These are phyloP conservation scores for Apodemia duryi DNA, from an alignment of 2,888 invertebrate species.

Conservation along the genomic window DNA sequence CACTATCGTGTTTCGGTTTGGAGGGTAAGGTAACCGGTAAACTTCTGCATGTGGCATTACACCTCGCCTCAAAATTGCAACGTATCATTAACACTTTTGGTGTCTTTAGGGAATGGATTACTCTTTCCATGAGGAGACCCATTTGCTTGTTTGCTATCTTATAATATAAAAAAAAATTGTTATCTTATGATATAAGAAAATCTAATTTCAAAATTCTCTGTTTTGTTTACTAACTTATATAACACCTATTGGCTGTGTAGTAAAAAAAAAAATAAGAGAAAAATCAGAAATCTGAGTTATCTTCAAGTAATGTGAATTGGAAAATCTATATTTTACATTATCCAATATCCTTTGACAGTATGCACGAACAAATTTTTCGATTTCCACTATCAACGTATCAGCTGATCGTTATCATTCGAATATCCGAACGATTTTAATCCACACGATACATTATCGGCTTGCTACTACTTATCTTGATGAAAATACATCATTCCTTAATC, in stretches of 20 bases:
- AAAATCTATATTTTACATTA: background rate
- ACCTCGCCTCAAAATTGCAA: no score
- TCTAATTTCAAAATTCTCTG: background rate
- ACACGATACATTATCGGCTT: constrained; percentile 43
- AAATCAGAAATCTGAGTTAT: background rate
- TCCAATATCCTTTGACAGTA: background rate
- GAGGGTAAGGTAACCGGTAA: no score
- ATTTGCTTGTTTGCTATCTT: no score
- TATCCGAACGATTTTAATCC: constrained; percentile 60
- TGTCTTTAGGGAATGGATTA: no score
- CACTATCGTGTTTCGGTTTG: no score
- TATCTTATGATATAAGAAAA: no score
- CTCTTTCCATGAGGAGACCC: no score
- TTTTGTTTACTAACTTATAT: background rate
- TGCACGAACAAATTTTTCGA: background rate
- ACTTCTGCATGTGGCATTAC: no score
- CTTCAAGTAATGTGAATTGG: background rate
- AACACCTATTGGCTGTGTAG: background rate
- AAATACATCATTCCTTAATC: constrained; percentile 13
- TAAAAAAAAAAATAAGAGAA: background rate
- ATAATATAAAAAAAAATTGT: no score
- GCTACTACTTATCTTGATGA: constrained; percentile 35
- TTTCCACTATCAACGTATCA: constrained; percentile 41
- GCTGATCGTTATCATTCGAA: constrained; percentile 51
- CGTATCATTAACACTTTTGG: no score